These are phyloP conservation scores for Drosophila sechellia DNA, from an alignment of 1,140 invertebrate species.

Conservation along the genomic window DNA sequence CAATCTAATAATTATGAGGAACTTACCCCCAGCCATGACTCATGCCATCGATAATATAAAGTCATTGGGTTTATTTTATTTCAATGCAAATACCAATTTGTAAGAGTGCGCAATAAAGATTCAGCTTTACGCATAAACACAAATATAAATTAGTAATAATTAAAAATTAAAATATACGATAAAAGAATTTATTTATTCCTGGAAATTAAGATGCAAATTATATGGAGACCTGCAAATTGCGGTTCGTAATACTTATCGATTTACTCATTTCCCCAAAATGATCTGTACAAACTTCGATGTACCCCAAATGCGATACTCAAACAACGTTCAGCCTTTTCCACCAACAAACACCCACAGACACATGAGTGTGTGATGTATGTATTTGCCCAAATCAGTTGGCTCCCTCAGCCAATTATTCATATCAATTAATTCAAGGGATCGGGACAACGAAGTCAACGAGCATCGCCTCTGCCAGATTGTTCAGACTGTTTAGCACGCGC, in stretches of 20 bases:
- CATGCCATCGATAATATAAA: no score
- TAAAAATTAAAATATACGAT: conserved; percentile 1
- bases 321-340: conserved; percentile 7
- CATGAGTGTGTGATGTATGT: background rate
- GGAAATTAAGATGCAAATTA: conserved; percentile 25
- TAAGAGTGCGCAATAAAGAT: background rate
- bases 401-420: conserved; percentile 20
- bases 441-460: conserved; percentile 29
- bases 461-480: conserved; percentile 45
- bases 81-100: background rate
- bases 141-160: conserved; percentile 8
- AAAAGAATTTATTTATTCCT: conserved; percentile 10
- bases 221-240: conserved; percentile 24
- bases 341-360: background rate
- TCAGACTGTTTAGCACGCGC: conserved; percentile 49
- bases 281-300: conserved; percentile 1
- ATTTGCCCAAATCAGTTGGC: conserved; percentile 18
- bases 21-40: background rate
- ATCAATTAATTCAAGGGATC: conserved; percentile 46
- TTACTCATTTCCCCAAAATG: conserved; percentile 31
- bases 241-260: conserved; percentile 25
- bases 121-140: background rate
- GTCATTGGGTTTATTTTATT: no score
- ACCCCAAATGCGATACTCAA: conserved; percentile 7
- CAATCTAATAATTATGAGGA: background rate